Evolutionary conservation across 1,140 invertebrate species (phyloP).

Genomic region (Panulirus ornatus): DNA sequence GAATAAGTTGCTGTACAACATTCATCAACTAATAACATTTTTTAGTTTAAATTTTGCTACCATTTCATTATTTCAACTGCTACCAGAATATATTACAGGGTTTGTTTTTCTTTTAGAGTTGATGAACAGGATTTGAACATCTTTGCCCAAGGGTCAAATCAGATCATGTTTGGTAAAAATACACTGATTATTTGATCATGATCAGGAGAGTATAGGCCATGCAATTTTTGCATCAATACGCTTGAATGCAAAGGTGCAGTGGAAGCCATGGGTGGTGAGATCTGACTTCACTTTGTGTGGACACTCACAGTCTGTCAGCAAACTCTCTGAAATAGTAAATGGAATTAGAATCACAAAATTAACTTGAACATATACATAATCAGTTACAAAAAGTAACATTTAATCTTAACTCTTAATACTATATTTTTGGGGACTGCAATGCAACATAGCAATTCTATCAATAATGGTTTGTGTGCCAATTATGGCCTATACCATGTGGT

Average conservation of each 20-base stretch:
- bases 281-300: slow-evolving; percentile 89
- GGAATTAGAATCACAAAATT: too few relatives aligned
- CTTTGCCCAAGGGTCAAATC: background rate
- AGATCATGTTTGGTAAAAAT: background rate
- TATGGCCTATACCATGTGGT: too few relatives aligned
- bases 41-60: too few relatives aligned
- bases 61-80: too few relatives aligned
- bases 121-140: background rate
- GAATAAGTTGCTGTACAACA: too few relatives aligned
- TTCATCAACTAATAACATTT: too few relatives aligned
- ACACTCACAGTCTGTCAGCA: slow-evolving; percentile 91
- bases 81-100: too few relatives aligned
- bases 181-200: background rate
- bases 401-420: background rate
- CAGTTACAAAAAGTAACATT: background rate
- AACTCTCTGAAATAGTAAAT: slow-evolving; percentile 84
- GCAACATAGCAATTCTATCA: background rate
- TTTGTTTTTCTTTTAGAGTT: too few relatives aligned
- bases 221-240: slow-evolving; percentile 97
- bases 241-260: slow-evolving; percentile 95
- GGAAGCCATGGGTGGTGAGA: slow-evolving; percentile 84
- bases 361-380: background rate
- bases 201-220: slow-evolving; percentile 84
- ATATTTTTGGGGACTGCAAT: background rate
- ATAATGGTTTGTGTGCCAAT: too few relatives aligned